Base-by-base conservation (phyloP, 2,888 invertebrate genomes). In the Pachliopta kotzebuea region DNA sequence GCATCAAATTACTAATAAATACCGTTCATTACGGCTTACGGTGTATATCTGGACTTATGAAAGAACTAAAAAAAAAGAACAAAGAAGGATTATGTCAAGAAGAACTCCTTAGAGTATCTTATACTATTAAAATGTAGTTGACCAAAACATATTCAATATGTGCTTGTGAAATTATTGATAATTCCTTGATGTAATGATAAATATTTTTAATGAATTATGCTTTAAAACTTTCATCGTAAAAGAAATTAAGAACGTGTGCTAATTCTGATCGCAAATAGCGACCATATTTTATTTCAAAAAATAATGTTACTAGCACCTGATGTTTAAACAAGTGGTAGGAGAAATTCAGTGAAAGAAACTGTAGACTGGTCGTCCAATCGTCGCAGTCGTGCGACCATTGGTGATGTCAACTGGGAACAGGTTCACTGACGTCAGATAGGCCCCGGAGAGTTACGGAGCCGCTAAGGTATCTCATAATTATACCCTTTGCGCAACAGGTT, bases 301-400 rank as follows among this genome's bases (percentile, higher is more conserved):
- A 67, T n/a, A n/a, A n/a, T 45, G n/a, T n/a, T 45, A 45, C 45
- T n/a, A n/a, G 45, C n/a, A 2, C 18, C 18, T 45, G 45, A 6
- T n/a, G 65, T 60, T 67, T 68, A 55, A 67, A 61, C 63, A 58
- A 55, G 26, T 69, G 58, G 66, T 61, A 67, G 68, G 61, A 68
- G 72, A 70, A 60, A 67, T 62, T 60, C 67, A 66, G 31, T 67
- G 63, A 66, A 63, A 67, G 68, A 73, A 75, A 74, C 73, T 68
- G 69, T 71, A 69, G 60, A 62, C 70, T 65, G 60, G 20, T 66
- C 62, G 71, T 73, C 82, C 81, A 82, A 82, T 83, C 66, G 76
- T 68, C 62, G 58, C 65, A 62, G 68, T 69, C 71, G 69, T 26
- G 70, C 71, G 70, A 71, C 69, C 76, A 81, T 80, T 79, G 80